Base-by-base conservation (phyloP, 2,888 invertebrate species). In the Pelosia muscerda region DNA sequence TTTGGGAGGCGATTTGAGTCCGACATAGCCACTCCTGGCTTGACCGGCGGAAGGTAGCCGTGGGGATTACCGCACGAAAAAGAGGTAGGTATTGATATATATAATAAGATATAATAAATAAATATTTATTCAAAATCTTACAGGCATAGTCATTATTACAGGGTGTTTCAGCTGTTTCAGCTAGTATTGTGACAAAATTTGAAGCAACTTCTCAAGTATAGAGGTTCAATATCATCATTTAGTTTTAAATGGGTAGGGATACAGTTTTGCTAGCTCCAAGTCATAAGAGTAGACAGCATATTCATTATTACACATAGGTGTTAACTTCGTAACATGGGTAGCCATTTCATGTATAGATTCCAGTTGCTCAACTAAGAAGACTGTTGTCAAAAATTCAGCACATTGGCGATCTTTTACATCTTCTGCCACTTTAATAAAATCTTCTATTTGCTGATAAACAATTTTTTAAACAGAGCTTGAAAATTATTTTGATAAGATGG, bases 341-440 rank as follows among this genome's bases (percentile, higher is more conserved):
- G 85, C 73, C 26, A 89, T 73, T 71, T 87, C 86, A 76, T 84
- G 74, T 57, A 89, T 77, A n/a, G 87, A 83, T 64, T 70, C 60
- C 72, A 86, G 83, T 79, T 88, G 88, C 49, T 89, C 88, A 13
- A 66, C 66, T 53, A 89, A 75, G 68, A 86, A 88, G 26, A 80
- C 75, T 22, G 86, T 82, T 59, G 85, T 88, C 5, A 89, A 74
- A 72, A 81, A 86, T 74, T 89, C 86, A 54, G 83, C 84, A 76
- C 82, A 86, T 53, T 89, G 87, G 65, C 81, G 82, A 74, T 88
- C 89, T 66, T 85, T 84, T 4, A 76, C 68, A n/a, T 79, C 73
- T 71, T 86, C 87, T 25, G 88, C 86, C 34, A 77, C 70, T 38
- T 55, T 68, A 22, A 88, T 75, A 56, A 86, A 56, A 9, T 84